Evolutionary conservation across 2,888 invertebrate species (phyloP).

Genomic region (Euspilapteryx auroguttella): DNA sequence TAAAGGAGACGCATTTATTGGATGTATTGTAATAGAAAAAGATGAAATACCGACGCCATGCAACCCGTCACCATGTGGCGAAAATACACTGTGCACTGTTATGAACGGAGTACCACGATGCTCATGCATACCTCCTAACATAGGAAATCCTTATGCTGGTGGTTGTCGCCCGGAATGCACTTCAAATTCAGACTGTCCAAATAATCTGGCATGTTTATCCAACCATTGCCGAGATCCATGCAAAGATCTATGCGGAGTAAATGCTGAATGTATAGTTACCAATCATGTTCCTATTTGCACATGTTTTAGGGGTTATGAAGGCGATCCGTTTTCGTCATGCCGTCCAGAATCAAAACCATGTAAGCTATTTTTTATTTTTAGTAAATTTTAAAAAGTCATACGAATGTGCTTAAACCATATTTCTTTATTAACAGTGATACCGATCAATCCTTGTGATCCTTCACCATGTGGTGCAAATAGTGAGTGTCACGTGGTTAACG

Average conservation of each 20-base stretch:
- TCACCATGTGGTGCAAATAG: conserved; percentile 79
- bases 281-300: conserved; percentile 84
- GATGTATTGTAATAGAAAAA: conserved; percentile 65
- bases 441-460: conserved; percentile 69
- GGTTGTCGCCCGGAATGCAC: conserved; percentile 87
- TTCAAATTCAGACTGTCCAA: conserved; percentile 78
- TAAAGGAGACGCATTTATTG: conserved; percentile 83
- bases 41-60: conserved; percentile 64
- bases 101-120: conserved; percentile 72
- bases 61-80: conserved; percentile 80
- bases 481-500: conserved; percentile 69
- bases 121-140: conserved; percentile 84
- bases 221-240: conserved; percentile 88
- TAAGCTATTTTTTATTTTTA: conserved; percentile 31
- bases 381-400: neutral
- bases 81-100: conserved; percentile 77
- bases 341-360: conserved; percentile 58
- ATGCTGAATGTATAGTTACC: conserved; percentile 79
- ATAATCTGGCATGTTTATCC: conserved; percentile 75
- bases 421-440: conserved; percentile 13
- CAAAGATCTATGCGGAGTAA: conserved; percentile 79
- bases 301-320: conserved; percentile 74
- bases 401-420: too few species aligned
- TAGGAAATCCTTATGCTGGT: conserved; percentile 83
- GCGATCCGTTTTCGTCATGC: conserved; percentile 83